Conservation (phyloP, 2,797 vertebrate species). For the Alosa sapidissima region DNA sequence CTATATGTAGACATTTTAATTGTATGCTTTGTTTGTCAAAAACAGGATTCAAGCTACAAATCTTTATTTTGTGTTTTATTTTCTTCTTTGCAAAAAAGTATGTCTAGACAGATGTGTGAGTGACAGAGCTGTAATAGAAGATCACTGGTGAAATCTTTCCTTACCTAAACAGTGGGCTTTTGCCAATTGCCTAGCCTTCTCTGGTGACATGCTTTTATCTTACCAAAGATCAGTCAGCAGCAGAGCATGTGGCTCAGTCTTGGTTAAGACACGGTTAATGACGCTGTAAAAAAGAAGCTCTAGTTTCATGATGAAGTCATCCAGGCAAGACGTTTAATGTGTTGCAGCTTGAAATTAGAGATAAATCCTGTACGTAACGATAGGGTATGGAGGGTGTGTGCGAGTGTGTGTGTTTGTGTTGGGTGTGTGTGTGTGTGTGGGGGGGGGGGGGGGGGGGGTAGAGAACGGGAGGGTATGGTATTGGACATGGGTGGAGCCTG, state of each 20-base stretch:
- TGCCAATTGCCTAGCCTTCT: not conserved
- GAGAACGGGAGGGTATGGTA: slow-evolving; percentile 47
- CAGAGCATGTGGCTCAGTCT: slow-evolving; percentile 50
- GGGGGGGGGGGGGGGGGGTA: slow-evolving; percentile 55
- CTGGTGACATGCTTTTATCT: slow-evolving; percentile 14
- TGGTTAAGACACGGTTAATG: slow-evolving; percentile 61
- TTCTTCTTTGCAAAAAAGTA: not conserved
- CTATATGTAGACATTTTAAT: not conserved
- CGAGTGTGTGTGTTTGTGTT: not conserved
- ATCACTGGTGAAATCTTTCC: not conserved
- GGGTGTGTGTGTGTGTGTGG: not conserved
- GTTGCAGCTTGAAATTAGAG: slow-evolving; percentile 73
- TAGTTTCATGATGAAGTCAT: slow-evolving; percentile 75
- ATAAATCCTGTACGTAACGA: slow-evolving; percentile 58
- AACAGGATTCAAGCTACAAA: not conserved
- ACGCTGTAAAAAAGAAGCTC: slow-evolving; percentile 63
- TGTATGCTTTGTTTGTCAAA: not conserved
- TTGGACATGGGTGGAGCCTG: not conserved
- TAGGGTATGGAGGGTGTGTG: slow-evolving; percentile 43
- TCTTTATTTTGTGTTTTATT: not conserved
- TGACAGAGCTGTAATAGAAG: not conserved
- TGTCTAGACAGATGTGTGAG: not conserved
- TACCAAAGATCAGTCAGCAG: slow-evolving; percentile 41
- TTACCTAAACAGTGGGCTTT: not conserved
- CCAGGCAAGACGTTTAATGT: slow-evolving; percentile 70